Evolutionary conservation across 2,888 invertebrate species (phyloP).

Genomic region (Stomorhina lunata): DNA sequence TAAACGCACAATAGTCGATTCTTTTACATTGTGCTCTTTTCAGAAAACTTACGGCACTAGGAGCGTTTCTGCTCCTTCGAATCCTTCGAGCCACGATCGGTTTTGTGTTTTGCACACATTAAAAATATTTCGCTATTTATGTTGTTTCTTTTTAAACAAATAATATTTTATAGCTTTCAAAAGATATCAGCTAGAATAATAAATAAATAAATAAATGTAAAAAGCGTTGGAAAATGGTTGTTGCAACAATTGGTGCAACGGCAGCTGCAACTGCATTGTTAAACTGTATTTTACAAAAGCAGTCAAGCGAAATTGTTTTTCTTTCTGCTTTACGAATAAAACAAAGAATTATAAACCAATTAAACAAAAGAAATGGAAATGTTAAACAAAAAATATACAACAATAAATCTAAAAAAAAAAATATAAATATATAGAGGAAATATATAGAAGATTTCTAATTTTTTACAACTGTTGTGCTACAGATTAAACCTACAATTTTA

Average conservation of each 20-base stretch:
- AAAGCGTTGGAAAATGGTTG: conserved; percentile 36
- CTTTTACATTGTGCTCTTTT: conserved; percentile 29
- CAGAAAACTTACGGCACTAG: too few relatives aligned
- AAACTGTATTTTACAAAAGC: conserved; percentile 38
- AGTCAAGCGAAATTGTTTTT: conserved; percentile 49
- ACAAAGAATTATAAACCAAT: conserved; percentile 43
- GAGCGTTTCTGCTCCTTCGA: too few relatives aligned
- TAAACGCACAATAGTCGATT: too few relatives aligned
- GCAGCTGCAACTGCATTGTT: conserved; percentile 8
- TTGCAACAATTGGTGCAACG: background rate
- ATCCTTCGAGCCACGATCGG: background rate
- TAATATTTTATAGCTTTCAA: conserved; percentile 25
- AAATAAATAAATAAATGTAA: conserved; percentile 27
- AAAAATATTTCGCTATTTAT: too few relatives aligned
- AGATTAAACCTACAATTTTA: too few relatives aligned
- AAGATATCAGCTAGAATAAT: conserved; percentile 13
- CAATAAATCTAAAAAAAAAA: background rate
- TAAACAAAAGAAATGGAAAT: conserved; percentile 29
- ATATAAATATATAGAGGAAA: background rate
- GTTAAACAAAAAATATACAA: conserved; percentile 21
- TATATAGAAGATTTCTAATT: background rate
- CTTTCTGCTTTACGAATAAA: conserved; percentile 25
- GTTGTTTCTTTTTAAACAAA: conserved; percentile 3
- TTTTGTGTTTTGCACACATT: background rate
- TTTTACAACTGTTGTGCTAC: too few relatives aligned